Conservation (phyloP, 2,888 invertebrate species). For the Amphipoea lucens region DNA sequence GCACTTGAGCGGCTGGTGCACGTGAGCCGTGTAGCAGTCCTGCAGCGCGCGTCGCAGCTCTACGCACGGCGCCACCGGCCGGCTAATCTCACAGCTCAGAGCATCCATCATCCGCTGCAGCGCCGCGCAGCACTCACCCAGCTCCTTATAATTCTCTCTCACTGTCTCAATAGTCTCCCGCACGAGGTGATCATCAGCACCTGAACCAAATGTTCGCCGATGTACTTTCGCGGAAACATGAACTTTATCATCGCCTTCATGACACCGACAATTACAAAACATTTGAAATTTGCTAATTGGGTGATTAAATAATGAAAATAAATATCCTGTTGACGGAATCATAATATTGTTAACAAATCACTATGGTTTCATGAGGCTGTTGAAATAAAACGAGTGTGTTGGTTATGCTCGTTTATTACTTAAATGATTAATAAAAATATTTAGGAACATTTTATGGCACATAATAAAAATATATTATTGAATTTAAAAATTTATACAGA, state of each 20-base stretch:
- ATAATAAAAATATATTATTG: slow-evolving; percentile 39
- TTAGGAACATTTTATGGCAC: slow-evolving; percentile 66
- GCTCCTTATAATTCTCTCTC: slow-evolving; percentile 58
- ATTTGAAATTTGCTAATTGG: slow-evolving; percentile 36
- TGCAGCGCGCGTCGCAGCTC: slow-evolving; percentile 53
- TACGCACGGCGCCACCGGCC: slow-evolving; percentile 53
- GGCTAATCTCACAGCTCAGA: slow-evolving; percentile 8
- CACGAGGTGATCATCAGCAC: slow-evolving; percentile 48
- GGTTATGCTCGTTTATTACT: slow-evolving; percentile 57
- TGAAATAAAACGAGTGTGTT: slow-evolving; percentile 54
- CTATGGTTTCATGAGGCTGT: slow-evolving; percentile 55
- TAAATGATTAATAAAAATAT: slow-evolving; percentile 33
- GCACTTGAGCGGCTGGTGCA: slow-evolving; percentile 64
- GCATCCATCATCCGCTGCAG: slow-evolving; percentile 48
- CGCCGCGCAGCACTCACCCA: slow-evolving; percentile 52
- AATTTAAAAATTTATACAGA: slow-evolving; percentile 13
- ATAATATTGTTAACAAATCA: slow-evolving; percentile 59
- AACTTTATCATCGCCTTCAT: slow-evolving; percentile 42
- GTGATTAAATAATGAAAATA: slow-evolving; percentile 57
- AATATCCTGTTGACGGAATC: slow-evolving; percentile 45
- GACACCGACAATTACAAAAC: slow-evolving; percentile 29
- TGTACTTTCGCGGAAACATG: slow-evolving; percentile 51
- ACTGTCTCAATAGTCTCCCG: slow-evolving; percentile 54
- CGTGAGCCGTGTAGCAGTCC: slow-evolving; percentile 62
- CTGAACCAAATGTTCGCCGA: slow-evolving; percentile 46